A percentile compares a stretch with the other conserved stretches of the same genome.
phyloP scores from a whole-genome alignment of 2,113 vertebrate genomes.

The Sisor rabdophorus region DNA sequence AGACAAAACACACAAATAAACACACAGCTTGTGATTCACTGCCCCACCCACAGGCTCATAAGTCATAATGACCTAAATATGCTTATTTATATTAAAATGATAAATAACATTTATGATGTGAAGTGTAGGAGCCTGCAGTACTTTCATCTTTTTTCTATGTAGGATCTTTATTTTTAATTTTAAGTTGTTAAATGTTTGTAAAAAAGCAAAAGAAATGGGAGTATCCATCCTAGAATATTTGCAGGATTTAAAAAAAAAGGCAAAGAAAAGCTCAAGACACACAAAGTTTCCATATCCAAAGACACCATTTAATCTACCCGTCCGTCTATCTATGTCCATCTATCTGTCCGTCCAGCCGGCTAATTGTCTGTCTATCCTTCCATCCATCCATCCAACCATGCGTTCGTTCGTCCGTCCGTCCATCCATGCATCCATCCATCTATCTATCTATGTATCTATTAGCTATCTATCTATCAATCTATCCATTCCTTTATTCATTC shows the following conservation, averaged over 20 bases:
- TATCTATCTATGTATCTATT: too few relatives aligned
- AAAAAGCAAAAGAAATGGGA: not conserved
- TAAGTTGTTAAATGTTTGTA: not conserved
- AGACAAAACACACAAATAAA: not conserved
- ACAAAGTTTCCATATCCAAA: not conserved
- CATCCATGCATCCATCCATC: too few relatives aligned
- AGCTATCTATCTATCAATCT: too few relatives aligned
- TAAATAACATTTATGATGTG: not conserved
- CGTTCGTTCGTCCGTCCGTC: too few relatives aligned
- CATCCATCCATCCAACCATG: too few relatives aligned
- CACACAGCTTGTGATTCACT: slow-evolving; percentile 5
- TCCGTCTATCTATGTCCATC: too few relatives aligned
- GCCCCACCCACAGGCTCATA: not conserved
- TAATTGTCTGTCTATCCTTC: too few relatives aligned
- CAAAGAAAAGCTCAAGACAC: not conserved
- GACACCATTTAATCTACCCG: not conserved
- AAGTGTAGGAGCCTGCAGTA: not conserved
- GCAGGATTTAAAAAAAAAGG: not conserved
- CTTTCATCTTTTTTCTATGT: not conserved
- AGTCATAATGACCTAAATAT: slow-evolving; percentile 6
- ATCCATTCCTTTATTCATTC: too few relatives aligned
- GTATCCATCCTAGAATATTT: too few relatives aligned
- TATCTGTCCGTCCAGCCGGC: too few relatives aligned
- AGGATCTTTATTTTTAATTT: too few relatives aligned
- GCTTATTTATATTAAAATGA: not conserved